These are phyloP conservation scores for Pimephales promelas DNA, from an alignment of 2,113 vertebrate species.

Conservation along the genomic window DNA sequence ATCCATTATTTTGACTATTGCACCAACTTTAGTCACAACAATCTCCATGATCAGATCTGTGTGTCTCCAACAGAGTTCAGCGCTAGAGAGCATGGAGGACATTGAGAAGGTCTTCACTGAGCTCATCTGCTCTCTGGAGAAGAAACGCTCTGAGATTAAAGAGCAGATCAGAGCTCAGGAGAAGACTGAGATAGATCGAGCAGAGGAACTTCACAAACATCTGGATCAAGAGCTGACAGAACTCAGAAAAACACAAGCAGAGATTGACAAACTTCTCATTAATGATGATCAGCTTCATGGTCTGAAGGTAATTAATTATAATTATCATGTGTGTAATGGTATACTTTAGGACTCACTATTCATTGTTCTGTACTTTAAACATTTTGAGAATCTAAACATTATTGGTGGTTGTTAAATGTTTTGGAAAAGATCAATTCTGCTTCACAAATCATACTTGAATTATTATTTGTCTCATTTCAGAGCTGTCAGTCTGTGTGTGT, in stretches of 20 bases:
- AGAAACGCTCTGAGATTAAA: constrained; percentile 6
- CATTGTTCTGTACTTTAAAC: too few species aligned
- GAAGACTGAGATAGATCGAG: background rate
- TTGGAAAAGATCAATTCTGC: too few species aligned
- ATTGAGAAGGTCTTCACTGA: constrained; percentile 22
- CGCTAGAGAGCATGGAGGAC: background rate
- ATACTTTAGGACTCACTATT: too few species aligned
- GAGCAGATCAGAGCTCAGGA: constrained; percentile 7
- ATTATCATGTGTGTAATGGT: too few species aligned
- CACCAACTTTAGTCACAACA: background rate
- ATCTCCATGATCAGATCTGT: background rate
- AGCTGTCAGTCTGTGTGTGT: too few species aligned
- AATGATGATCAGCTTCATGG: background rate
- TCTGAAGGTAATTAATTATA: background rate
- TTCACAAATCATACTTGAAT: too few species aligned
- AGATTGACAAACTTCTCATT: background rate
- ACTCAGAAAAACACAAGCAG: background rate
- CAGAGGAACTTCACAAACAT: background rate
- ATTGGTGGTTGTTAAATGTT: too few species aligned
- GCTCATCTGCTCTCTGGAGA: background rate
- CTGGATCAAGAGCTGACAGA: too few species aligned
- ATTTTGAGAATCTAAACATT: too few species aligned
- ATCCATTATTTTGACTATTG: too few species aligned
- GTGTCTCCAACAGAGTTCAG: constrained; percentile 26
- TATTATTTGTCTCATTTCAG: background rate